Evolutionary conservation across 2,797 vertebrate species (phyloP), one percentile per base, ranked within the genome.

Genomic region (Sebastes melanostomus): DNA sequence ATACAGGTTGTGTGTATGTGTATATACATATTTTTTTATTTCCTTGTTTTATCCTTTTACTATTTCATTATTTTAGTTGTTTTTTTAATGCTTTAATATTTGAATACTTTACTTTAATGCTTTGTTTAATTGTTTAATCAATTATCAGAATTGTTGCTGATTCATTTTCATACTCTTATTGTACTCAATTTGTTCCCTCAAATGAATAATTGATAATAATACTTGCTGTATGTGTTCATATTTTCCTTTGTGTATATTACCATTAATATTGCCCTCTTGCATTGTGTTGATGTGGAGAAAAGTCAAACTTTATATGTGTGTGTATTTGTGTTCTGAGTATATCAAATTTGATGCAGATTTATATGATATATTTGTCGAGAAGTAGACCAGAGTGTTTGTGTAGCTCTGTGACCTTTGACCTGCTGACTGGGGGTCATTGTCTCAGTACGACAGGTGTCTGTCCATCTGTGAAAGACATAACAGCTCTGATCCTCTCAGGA

Each of bases 381-480:
- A 79, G 46, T 52, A 14, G 5, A n/a, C 9, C 32, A 16, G 32
- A 62, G 70, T 82, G 80, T 89, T 86, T 86, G 69, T 80, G 55
- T 30, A 32, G 42, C 68, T 73, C 61, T 20, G 61, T 77, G 90
- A 93, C 84, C 89, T 82, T 71, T 92, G 88, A 91, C 92, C 89
- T 84, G 62, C 78, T 80, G 80, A 79, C 85, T 77, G 75, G 59
- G 84, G 91, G 86, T 88, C 88, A 87, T 84, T 92, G 83, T 91
- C 86, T 90, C 86, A 71, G 80, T 72, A 18, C 22, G 72, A 95
- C 95, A 95, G 94, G 93, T 95, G 94, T 89, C 83, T 80, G 78
- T 71, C 77, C 93, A 94, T 95, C 93, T 95, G 94, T 82, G 85
- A 91, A 95, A 93, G 32, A 75, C 82, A 93, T 94, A 76, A 72